Percentiles rank a stretch among this genome's conserved stretches.
phyloP scores from a whole-genome alignment of 1,140 invertebrate genomes.

The Antheraea pernyi region DNA sequence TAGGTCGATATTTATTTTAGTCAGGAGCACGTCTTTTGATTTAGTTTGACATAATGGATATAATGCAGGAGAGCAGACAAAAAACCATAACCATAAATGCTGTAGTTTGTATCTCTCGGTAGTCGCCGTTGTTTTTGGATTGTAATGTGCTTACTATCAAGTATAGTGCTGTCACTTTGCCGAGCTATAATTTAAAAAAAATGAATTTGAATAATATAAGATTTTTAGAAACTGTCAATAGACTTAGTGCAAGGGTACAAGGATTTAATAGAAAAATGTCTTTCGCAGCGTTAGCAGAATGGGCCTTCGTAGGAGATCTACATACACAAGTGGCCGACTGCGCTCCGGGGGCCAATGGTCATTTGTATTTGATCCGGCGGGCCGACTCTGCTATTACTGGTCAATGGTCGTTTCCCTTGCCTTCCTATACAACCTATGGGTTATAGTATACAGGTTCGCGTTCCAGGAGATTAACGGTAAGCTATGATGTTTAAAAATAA shows the following conservation, averaged over 20 bases:
- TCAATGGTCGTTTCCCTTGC: constrained; percentile 98
- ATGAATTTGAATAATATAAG: no score
- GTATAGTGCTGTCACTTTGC: no score
- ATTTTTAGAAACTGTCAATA: neutral
- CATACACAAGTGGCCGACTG: constrained; percentile 70
- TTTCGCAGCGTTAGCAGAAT: constrained; percentile 66
- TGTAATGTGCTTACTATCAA: no score
- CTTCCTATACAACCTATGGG: constrained; percentile 99
- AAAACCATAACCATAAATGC: no score
- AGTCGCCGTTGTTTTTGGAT: no score
- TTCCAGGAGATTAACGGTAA: constrained; percentile 95
- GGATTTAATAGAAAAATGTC: neutral
- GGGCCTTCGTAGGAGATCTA: constrained; percentile 62
- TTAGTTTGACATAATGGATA: no score
- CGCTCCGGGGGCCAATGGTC: constrained; percentile 86
- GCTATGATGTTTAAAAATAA: constrained; percentile 35
- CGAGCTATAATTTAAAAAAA: no score
- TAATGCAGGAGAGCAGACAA: no score
- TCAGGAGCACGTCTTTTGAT: no score
- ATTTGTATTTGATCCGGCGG: constrained; percentile 95
- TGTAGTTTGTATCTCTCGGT: no score
- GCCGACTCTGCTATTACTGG: constrained; percentile 96
- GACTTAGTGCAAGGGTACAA: neutral
- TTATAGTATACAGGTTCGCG: constrained; percentile 98
- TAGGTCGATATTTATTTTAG: no score